phyloP scores from a whole-genome alignment of 1,140 invertebrate species.

The Cotesia glomerata region DNA sequence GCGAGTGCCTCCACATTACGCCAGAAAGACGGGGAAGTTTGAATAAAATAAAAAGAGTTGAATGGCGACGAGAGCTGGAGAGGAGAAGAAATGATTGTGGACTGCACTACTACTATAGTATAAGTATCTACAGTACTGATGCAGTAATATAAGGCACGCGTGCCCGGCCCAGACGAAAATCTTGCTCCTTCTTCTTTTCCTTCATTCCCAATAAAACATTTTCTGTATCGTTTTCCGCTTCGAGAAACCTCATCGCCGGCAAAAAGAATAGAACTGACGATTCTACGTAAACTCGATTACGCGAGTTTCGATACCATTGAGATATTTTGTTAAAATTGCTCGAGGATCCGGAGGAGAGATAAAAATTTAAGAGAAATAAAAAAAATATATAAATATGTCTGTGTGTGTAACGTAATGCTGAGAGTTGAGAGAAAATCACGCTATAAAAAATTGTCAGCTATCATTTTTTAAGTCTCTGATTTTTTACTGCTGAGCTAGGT shows the following conservation, averaged over 20 bases:
- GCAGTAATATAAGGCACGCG: neutral
- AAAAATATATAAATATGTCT: neutral
- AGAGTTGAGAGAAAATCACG: neutral
- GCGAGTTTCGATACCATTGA: conserved; percentile 1
- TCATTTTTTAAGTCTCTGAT: neutral
- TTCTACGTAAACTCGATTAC: neutral
- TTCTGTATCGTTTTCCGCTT: conserved; percentile 4
- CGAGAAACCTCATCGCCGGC: neutral
- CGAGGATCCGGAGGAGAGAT: neutral
- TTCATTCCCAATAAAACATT: neutral
- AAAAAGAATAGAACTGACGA: neutral
- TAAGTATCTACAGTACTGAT: neutral
- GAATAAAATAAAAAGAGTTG: neutral
- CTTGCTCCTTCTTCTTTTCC: neutral
- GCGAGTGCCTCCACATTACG: conserved; percentile 11
- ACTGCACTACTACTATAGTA: no score
- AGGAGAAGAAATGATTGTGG: neutral
- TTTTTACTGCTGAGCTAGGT: no score
- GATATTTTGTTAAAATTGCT: neutral
- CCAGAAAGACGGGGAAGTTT: neutral
- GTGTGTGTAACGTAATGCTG: neutral
- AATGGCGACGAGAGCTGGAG: neutral
- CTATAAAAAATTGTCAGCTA: neutral
- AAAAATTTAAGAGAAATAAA: neutral
- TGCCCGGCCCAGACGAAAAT: neutral